Evolutionary conservation across 2,888 invertebrate species (phyloP).

Genomic region (Microlaimidae sp.): DNA sequence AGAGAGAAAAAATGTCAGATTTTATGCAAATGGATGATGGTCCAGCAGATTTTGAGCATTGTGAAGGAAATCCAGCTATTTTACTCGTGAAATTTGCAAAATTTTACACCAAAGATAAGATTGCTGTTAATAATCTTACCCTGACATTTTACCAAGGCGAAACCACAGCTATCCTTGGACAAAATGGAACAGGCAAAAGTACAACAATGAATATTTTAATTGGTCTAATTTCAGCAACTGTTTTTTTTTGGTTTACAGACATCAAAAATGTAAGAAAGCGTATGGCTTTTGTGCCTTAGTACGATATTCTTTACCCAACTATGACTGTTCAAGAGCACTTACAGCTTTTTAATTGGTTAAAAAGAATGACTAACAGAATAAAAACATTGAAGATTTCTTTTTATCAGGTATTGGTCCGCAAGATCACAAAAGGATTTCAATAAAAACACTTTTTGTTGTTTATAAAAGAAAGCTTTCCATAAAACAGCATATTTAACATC

Average conservation of each 20-base stretch:
- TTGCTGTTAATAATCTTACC: slow-evolving; percentile 2
- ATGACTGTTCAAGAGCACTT: slow-evolving; percentile 10
- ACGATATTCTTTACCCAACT: slow-evolving; percentile 7
- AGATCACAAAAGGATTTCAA: slow-evolving; percentile 42
- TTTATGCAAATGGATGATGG: slow-evolving; percentile 53
- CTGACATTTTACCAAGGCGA: slow-evolving; percentile 4
- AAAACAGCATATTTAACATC: slow-evolving; percentile 66
- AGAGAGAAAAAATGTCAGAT: slow-evolving; percentile 21
- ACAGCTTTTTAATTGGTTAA: neutral
- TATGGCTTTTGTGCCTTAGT: slow-evolving; percentile 4
- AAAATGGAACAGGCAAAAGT: slow-evolving; percentile 12
- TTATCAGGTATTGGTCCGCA: no score
- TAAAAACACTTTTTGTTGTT: slow-evolving; percentile 63
- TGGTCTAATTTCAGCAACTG: neutral
- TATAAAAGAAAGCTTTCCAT: slow-evolving; percentile 62
- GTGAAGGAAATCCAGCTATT: slow-evolving; percentile 43
- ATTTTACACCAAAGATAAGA: neutral
- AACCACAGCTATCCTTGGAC: slow-evolving; percentile 7
- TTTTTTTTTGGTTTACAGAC: neutral
- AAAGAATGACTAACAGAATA: neutral
- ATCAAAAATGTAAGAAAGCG: neutral
- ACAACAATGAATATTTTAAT: slow-evolving; percentile 7
- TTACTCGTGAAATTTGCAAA: neutral
- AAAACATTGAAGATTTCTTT: no score
- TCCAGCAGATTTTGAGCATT: slow-evolving; percentile 60